Percentiles rank a stretch among this genome's conserved stretches.
Evolutionary conservation across 2,113 vertebrate species (phyloP).

Genomic region (Tragelaphus buxtoni): DNA sequence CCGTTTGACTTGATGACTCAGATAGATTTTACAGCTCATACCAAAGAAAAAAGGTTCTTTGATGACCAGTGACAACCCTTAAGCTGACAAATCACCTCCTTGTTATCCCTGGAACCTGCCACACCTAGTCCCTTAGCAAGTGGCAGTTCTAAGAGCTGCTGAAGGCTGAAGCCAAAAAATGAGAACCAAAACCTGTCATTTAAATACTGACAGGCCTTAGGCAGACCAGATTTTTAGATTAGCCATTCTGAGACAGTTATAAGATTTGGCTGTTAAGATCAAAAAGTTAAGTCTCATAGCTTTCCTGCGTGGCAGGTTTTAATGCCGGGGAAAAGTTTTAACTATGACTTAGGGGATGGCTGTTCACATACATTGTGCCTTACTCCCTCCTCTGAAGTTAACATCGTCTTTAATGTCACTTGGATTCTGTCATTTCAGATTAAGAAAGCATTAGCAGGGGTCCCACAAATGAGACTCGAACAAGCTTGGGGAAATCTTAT

Average conservation of each 20-base stretch:
- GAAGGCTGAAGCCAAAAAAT: conserved; percentile 38
- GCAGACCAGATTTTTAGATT: conserved; percentile 36
- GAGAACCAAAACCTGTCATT: conserved; percentile 27
- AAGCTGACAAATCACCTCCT: conserved; percentile 61
- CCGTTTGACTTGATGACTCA: conserved; percentile 27
- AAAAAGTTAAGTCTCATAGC: not conserved
- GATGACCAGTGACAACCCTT: conserved; percentile 51
- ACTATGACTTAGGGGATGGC: not conserved
- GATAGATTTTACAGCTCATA: conserved; percentile 40
- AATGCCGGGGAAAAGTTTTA: not conserved
- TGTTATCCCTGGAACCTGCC: conserved; percentile 45
- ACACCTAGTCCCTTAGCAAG: conserved; percentile 53
- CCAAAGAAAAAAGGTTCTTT: conserved; percentile 34
- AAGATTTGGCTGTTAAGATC: not conserved
- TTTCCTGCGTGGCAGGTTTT: not conserved
- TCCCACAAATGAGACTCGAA: not conserved
- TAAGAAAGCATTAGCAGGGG: not conserved
- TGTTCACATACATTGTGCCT: not conserved
- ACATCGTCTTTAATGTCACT: not conserved
- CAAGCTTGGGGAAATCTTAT: not conserved
- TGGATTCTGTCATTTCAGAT: not conserved
- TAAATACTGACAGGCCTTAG: conserved; percentile 30
- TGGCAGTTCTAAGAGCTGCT: conserved; percentile 27
- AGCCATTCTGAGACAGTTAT: not conserved
- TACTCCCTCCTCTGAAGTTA: not conserved